Evolutionary conservation across 1,140 invertebrate genomes (phyloP).

Genomic region (Zaprionus vittiger): DNA sequence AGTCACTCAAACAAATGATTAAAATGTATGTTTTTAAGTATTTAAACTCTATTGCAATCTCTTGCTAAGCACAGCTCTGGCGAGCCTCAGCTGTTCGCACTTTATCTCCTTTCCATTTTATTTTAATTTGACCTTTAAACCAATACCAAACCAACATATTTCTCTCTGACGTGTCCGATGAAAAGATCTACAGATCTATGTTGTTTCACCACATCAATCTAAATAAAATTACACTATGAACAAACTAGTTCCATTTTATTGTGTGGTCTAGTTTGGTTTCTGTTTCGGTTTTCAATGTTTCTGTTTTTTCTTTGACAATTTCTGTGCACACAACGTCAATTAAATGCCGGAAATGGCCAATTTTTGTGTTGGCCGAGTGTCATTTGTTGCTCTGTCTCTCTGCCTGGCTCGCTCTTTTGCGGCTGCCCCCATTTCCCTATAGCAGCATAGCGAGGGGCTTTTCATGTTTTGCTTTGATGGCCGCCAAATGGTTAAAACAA

Average conservation of each 20-base stretch:
- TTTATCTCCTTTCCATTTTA: not conserved
- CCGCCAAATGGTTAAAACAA: slow-evolving; percentile 54
- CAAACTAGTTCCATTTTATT: slow-evolving; percentile 57
- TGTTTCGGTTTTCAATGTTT: slow-evolving; percentile 34
- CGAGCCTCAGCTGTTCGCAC: not conserved
- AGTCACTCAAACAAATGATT: not conserved
- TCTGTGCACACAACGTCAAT: slow-evolving; percentile 70
- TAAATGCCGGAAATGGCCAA: slow-evolving; percentile 78
- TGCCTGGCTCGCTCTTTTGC: slow-evolving; percentile 28
- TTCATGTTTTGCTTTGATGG: slow-evolving; percentile 77
- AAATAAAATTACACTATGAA: slow-evolving; percentile 15
- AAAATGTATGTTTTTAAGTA: not conserved
- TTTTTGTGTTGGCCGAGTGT: slow-evolving; percentile 67
- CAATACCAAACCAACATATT: not conserved
- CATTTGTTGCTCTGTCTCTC: slow-evolving; percentile 30
- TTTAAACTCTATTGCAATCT: not conserved
- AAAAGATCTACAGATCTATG: slow-evolving; percentile 21
- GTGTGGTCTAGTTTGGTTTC: not conserved
- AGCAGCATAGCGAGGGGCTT: slow-evolving; percentile 48
- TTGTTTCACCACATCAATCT: slow-evolving; percentile 21
- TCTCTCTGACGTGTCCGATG: not conserved
- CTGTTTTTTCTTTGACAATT: slow-evolving; percentile 64
- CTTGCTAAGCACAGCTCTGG: not conserved
- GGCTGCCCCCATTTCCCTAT: slow-evolving; percentile 60
- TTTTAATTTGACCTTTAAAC: not conserved